Evolutionary conservation across 2,888 invertebrate genomes (phyloP), one percentile per base, ranked within the genome.

Genomic region (Branchipolynoe longqiensis): DNA sequence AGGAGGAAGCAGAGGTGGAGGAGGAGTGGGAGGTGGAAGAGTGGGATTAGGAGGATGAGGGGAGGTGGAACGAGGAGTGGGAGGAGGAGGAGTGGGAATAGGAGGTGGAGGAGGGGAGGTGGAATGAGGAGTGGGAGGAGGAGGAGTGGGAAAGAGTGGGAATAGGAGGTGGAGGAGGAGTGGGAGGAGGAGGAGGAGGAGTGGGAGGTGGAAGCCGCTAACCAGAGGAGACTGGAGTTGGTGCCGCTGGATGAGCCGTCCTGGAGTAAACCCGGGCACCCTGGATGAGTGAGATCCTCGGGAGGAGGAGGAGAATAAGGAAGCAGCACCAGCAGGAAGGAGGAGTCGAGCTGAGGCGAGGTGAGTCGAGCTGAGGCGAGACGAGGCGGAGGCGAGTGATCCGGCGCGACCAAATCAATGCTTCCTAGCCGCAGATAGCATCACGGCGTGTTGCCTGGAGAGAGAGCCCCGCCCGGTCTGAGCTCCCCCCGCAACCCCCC

Each of bases 191-290:
- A n/a, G 25, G 28, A 28, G 28, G 22, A 41, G 28, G 78, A 78
- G 4, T 25, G 48, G 6, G 8, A n/a, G 40, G 48, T 8, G 78
- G 54, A 48, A 62, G n/a, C 12, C 38, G 31, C 78, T 78, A 78
- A 78, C 48, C 48, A 78, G 48, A 78, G 78, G 38, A 69, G 38
- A 69, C n/a, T n/a, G n/a, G n/a, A n/a, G n/a, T n/a, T n/a, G n/a
- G n/a, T n/a, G n/a, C 25, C 69, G 69, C 69, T 69, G 69, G 38
- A 33, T 69, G 36, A 69, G 69, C 36, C 38, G 69, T 38, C 22
- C 2, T 22, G 54, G 3, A 78, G 78, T 28, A 73, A 25, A 62
- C 6, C 6, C 6, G 6, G 62, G 31, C n/a, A n/a, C n/a, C n/a
- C 25, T 62, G 73, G 31, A 73, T 36, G 6, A 36, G 36, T 4